These are phyloP conservation scores for Saimiri boliviensis DNA, from an alignment of 2,113 vertebrate species.

Conservation along the genomic window DNA sequence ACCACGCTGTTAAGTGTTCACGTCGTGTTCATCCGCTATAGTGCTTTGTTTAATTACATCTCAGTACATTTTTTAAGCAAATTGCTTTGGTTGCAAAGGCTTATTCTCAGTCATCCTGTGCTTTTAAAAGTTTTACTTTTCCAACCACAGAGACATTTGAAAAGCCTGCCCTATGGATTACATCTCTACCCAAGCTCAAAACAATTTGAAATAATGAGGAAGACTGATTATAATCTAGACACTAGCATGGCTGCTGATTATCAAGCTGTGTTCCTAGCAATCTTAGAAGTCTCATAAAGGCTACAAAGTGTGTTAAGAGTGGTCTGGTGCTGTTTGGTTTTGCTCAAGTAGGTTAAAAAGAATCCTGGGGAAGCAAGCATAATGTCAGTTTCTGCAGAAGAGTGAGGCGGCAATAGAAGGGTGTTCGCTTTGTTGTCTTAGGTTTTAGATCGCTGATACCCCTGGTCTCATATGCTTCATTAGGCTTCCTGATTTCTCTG, in stretches of 20 bases:
- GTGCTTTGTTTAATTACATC: background rate
- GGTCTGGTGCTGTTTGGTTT: slow-evolving; percentile 82
- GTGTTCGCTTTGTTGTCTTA: slow-evolving; percentile 67
- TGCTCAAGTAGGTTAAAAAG: slow-evolving; percentile 81
- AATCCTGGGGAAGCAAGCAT: slow-evolving; percentile 71
- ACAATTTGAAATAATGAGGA: slow-evolving; percentile 57
- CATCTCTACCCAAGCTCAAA: slow-evolving; percentile 33
- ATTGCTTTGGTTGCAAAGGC: background rate
- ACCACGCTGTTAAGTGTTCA: background rate
- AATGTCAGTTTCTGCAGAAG: slow-evolving; percentile 81
- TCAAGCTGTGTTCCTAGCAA: slow-evolving; percentile 46
- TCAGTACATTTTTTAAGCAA: background rate
- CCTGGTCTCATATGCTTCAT: background rate
- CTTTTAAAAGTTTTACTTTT: slow-evolving; percentile 50
- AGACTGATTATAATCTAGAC: slow-evolving; percentile 36
- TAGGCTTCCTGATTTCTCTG: slow-evolving; percentile 14
- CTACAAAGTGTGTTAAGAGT: slow-evolving; percentile 49
- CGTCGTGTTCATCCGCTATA: background rate
- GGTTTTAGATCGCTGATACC: slow-evolving; percentile 39
- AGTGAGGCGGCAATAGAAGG: slow-evolving; percentile 76
- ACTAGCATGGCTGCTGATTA: slow-evolving; percentile 37
- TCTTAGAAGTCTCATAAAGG: slow-evolving; percentile 5
- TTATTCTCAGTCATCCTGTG: background rate
- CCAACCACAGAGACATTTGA: slow-evolving; percentile 26
- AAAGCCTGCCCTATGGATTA: slow-evolving; percentile 34